phyloP scores from a whole-genome alignment of 2,797 vertebrate species.

The Adrianichthys oophorus region DNA sequence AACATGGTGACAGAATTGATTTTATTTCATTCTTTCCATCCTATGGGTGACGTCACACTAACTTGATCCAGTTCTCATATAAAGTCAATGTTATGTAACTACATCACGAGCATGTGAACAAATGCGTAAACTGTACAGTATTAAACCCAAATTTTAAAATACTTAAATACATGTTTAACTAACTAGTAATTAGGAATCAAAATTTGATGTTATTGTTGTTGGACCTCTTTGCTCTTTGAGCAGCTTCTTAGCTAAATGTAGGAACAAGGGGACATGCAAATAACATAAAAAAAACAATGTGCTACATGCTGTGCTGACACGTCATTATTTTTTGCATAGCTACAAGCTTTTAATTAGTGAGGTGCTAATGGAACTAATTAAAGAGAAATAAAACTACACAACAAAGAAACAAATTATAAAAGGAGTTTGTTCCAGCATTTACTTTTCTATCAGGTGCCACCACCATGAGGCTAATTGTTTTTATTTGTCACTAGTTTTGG shows the following conservation, averaged over 20 bases:
- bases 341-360: slow-evolving; percentile 2
- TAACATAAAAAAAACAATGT: background rate
- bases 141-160: no score
- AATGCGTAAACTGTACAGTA: no score
- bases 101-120: no score
- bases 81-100: no score
- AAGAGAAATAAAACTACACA: background rate
- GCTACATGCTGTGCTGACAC: background rate
- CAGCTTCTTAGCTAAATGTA: background rate
- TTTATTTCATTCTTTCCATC: no score
- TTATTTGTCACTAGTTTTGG: background rate
- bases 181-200: no score
- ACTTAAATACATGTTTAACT: no score
- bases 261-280: background rate
- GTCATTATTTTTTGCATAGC: background rate
- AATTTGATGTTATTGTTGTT: no score
- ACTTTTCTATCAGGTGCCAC: background rate
- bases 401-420: background rate
- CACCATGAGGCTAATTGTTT: background rate
- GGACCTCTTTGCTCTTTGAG: background rate
- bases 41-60: no score
- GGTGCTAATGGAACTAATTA: background rate
- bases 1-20: no score
- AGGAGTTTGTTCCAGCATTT: background rate
- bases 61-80: no score